These are phyloP conservation scores for Propsilocerus akamusi DNA, from an alignment of 1,140 invertebrate species.

Conservation along the genomic window DNA sequence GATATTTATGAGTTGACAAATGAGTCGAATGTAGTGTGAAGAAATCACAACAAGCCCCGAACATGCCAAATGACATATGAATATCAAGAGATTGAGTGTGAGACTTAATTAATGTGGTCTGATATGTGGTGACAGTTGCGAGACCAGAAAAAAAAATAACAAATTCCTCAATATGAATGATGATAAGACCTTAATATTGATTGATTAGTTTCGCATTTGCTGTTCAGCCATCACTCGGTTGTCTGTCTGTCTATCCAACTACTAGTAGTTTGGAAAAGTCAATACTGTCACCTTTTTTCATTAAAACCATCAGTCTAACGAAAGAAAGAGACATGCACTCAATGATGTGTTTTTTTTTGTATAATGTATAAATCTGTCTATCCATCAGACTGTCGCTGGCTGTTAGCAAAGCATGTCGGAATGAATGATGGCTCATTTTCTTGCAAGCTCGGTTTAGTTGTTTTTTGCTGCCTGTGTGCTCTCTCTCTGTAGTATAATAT, in stretches of 20 bases:
- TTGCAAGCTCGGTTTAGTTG: background rate
- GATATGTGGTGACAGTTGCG: background rate
- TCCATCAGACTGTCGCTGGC: background rate
- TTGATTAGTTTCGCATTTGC: slow-evolving; percentile 1
- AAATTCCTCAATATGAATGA: background rate
- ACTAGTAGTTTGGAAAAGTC: background rate
- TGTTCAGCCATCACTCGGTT: background rate
- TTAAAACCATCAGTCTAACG: background rate
- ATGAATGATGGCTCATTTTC: slow-evolving; percentile 4
- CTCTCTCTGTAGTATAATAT: background rate
- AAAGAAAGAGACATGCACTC: background rate
- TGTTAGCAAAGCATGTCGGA: background rate
- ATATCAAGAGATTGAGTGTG: too few species aligned
- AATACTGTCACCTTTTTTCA: slow-evolving; percentile 1
- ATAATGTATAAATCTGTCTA: background rate
- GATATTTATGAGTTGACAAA: background rate
- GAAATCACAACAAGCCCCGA: too few species aligned
- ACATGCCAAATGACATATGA: too few species aligned
- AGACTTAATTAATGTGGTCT: slow-evolving; percentile 1
- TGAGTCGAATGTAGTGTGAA: background rate
- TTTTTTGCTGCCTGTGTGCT: background rate
- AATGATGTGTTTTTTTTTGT: too few species aligned
- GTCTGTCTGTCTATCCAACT: background rate
- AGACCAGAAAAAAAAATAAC: too few species aligned
- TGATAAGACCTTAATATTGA: slow-evolving; percentile 3